A percentile compares a stretch with the other conserved stretches of the same genome.
These are phyloP conservation scores for Pemphredon lugubris DNA, from an alignment of 2,888 invertebrate species.

Conservation along the genomic window DNA sequence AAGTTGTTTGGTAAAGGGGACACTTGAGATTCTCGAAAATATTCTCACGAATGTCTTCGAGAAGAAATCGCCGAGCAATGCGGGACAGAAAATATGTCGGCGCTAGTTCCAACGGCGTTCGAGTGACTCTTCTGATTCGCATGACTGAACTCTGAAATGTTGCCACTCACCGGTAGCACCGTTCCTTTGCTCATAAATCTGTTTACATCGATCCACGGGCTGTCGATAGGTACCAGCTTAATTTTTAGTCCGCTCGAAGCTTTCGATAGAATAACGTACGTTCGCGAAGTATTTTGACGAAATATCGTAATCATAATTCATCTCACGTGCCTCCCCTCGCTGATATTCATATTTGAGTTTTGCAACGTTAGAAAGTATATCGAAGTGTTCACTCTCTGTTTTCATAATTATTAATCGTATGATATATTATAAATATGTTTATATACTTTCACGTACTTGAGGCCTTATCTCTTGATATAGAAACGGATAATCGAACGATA, in stretches of 20 bases:
- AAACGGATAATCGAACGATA: too few relatives aligned
- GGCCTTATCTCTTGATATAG: too few relatives aligned
- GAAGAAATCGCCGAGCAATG: conserved; percentile 54
- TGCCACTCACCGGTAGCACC: conserved; percentile 65
- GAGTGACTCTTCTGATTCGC: conserved; percentile 76
- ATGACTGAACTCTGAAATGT: conserved; percentile 75
- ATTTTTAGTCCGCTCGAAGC: not conserved
- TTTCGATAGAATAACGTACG: not conserved
- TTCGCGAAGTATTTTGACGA: not conserved
- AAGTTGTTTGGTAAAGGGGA: too few relatives aligned
- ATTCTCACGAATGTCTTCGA: conserved; percentile 54
- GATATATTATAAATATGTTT: too few relatives aligned
- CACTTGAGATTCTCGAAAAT: conserved; percentile 18
- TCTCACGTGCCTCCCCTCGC: too few relatives aligned
- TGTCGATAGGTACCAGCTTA: conserved; percentile 26
- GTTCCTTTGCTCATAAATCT: conserved; percentile 55
- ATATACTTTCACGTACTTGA: too few relatives aligned
- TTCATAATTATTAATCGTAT: too few relatives aligned
- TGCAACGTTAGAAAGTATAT: too few relatives aligned
- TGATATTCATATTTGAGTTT: too few relatives aligned
- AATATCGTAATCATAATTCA: not conserved
- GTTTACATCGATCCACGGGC: conserved; percentile 48
- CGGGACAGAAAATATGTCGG: conserved; percentile 64
- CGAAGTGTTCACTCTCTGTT: too few relatives aligned
- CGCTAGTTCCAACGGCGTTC: conserved; percentile 36